Base-by-base conservation (phyloP, 1,140 invertebrate genomes). In the Pararge aegeria region DNA sequence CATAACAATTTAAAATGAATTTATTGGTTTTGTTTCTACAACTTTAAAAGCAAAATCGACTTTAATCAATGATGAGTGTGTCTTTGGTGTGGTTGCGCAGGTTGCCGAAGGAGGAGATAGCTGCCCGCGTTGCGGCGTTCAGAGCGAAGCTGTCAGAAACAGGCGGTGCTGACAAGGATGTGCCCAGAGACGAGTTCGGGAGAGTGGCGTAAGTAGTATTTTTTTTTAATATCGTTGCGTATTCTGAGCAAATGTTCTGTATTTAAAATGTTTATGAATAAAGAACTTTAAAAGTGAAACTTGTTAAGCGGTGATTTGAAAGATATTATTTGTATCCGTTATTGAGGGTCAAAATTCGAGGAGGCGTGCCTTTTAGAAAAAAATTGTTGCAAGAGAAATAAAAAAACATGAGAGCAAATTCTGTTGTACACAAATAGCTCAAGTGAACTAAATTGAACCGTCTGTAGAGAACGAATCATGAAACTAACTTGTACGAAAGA, bases 101-200 rank as follows among this genome's bases (percentile, higher is more conserved):
- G 78, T 95, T 94, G 83, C 91, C 92, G 40, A 92, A 94, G 72
- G 95, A 96, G 72, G 94, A 96, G 79, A 96, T 97, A 63, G 93
- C 94, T 64, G 91, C 93, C 68, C 96, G 96, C 73, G 94, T 98
- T 38, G 92, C 93, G 20, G 93, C 94, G 40, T 98, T 95, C 86
- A 91, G 97, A 21, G 93, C 93, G 73, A 95, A 96, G 91, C 91
- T 98, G 66, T 92, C 95, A 76, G 93, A 94, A 56, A 92, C 94
- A 68, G 76, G 83, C 40, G 90, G 89, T 71, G 78, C 88, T 64
- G 90, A 89, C 15, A 89, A 86, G 72, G 90, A 92, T 75, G 75
- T 93, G 66, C 90, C 93, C 30, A 92, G 92, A 70, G 94, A 96
- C 91, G 93, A 95, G 80, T 94, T 93, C 83, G 95, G 95, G 55